These are phyloP conservation scores for Mactromeris polynyma DNA, from an alignment of 2,888 invertebrate genomes.

Conservation along the genomic window DNA sequence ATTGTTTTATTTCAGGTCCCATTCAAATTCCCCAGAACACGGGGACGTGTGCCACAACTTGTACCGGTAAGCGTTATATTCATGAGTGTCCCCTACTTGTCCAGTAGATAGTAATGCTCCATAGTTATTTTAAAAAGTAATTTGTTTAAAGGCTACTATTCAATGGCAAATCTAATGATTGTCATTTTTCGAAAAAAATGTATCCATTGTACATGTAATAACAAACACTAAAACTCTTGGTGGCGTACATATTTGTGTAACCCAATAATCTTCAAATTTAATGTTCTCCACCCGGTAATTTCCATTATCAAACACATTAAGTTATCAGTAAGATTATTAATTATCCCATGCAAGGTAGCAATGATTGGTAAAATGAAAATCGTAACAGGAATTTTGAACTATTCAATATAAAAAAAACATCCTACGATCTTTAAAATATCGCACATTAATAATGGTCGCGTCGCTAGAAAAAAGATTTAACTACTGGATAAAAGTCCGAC, in stretches of 20 bases:
- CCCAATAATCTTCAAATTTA: not conserved
- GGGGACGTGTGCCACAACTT: slow-evolving; percentile 62
- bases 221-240: not conserved
- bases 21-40: slow-evolving; percentile 41
- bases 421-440: no score
- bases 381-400: no score
- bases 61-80: slow-evolving; percentile 50
- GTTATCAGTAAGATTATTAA: not conserved
- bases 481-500: no score
- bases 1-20: slow-evolving; percentile 59
- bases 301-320: not conserved
- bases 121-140: no score
- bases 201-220: not conserved
- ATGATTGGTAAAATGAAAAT: not conserved
- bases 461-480: no score
- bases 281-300: not conserved
- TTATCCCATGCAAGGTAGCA: not conserved
- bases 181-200: not conserved
- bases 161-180: no score
- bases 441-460: no score
- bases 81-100: no score
- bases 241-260: not conserved
- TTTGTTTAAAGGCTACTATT: no score
- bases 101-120: no score
- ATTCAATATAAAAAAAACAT: no score